A percentile compares a stretch with the other conserved stretches of the same genome.
Evolutionary conservation across 2,888 invertebrate genomes (phyloP).

Genomic region (Melanostoma scalare): DNA sequence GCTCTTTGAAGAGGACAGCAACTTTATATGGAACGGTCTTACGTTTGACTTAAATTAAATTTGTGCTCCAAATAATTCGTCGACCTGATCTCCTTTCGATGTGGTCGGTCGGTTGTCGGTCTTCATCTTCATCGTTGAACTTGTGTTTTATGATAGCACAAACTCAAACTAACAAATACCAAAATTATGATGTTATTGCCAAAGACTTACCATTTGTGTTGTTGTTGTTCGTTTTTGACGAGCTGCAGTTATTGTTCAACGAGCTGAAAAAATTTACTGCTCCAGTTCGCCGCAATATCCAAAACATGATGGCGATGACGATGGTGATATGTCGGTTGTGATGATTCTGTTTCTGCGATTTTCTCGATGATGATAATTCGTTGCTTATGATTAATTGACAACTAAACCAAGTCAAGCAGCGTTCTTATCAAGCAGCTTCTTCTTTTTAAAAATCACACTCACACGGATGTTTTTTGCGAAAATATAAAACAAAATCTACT

Average conservation of each 20-base stretch:
- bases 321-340: neutral
- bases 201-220: constrained; percentile 75
- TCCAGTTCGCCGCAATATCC: constrained; percentile 79
- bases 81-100: too few relatives aligned
- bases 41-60: too few relatives aligned
- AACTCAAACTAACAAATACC: too few relatives aligned
- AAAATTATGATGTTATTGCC: neutral
- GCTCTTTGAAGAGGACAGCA: neutral
- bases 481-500: constrained; percentile 19
- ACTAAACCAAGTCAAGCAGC: constrained; percentile 17
- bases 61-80: too few relatives aligned
- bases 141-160: too few relatives aligned
- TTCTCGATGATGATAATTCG: constrained; percentile 2
- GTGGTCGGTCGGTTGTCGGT: too few relatives aligned
- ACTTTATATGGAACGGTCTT: neutral
- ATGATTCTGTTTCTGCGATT: neutral
- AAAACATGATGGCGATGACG: constrained; percentile 76
- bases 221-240: constrained; percentile 76
- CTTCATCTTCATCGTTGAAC: too few relatives aligned
- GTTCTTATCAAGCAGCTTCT: neutral
- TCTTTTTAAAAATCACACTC: neutral
- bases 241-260: constrained; percentile 78
- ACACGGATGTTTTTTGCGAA: constrained; percentile 15
- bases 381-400: neutral
- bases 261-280: constrained; percentile 79